A percentile compares a stretch with the other conserved stretches of the same genome.
These are phyloP conservation scores for Cetonia aurata DNA, from an alignment of 2,888 invertebrate genomes.

Conservation along the genomic window DNA sequence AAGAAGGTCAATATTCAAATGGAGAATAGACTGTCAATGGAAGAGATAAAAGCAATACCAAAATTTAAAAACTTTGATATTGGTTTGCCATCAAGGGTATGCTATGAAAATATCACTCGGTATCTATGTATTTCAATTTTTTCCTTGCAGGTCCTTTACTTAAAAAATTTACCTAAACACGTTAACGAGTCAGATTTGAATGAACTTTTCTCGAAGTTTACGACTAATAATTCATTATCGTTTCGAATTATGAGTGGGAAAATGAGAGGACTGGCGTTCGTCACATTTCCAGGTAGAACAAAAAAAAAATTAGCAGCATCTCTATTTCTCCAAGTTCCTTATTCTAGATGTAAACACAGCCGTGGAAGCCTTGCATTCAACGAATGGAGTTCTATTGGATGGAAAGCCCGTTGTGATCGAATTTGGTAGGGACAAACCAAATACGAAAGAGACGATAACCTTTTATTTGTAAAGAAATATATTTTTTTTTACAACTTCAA, in stretches of 20 bases:
- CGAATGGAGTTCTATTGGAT: constrained; percentile 69
- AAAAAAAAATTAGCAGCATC: not conserved
- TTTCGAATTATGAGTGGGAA: constrained; percentile 69
- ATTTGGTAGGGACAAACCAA: constrained; percentile 53
- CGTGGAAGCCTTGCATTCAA: constrained; percentile 67
- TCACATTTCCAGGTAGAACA: constrained; percentile 68
- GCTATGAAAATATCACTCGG: not conserved
- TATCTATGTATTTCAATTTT: constrained; percentile 17
- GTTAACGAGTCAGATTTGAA: constrained; percentile 68
- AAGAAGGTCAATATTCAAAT: constrained; percentile 64
- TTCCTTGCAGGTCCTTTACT: constrained; percentile 67
- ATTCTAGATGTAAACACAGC: constrained; percentile 67
- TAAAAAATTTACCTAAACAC: constrained; percentile 70
- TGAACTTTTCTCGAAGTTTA: constrained; percentile 67
- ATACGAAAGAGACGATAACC: not conserved
- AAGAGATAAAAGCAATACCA: constrained; percentile 70
- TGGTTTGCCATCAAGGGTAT: constrained; percentile 70
- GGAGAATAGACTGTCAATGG: constrained; percentile 68
- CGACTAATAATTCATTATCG: constrained; percentile 60
- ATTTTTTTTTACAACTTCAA: too few relatives aligned
- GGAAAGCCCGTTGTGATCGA: constrained; percentile 68
- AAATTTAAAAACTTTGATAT: constrained; percentile 70
- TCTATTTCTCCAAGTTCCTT: constrained; percentile 25
- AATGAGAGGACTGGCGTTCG: constrained; percentile 74
- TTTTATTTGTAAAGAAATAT: not conserved